Evolutionary conservation across 2,113 vertebrate genomes (phyloP).

Genomic region (Phalacrocorax brasilianus): DNA sequence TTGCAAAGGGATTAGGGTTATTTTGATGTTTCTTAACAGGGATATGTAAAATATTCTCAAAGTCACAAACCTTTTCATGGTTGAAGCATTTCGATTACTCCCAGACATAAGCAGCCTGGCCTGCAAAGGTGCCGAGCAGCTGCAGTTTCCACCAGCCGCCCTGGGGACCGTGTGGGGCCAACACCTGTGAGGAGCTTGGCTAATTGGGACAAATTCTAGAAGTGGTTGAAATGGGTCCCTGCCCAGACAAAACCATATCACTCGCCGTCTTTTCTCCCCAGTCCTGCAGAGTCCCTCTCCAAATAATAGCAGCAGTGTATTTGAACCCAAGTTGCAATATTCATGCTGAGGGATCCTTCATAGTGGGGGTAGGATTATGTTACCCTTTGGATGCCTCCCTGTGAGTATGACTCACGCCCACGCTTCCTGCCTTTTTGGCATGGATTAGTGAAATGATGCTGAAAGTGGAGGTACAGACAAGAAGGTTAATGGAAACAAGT

Average conservation of each 20-base stretch:
- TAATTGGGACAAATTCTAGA: not conserved
- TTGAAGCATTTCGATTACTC: slow-evolving; percentile 36
- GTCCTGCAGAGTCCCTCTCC: not conserved
- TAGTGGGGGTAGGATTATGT: not conserved
- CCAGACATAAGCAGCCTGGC: slow-evolving; percentile 3
- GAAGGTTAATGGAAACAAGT: not conserved
- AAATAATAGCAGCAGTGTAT: not conserved
- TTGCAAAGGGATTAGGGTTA: slow-evolving; percentile 55
- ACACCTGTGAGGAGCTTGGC: not conserved
- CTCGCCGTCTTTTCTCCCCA: fast-evolving
- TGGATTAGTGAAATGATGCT: not conserved
- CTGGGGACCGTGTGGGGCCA: not conserved
- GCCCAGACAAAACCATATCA: not conserved
- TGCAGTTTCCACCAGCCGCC: not conserved
- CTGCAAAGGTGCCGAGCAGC: not conserved
- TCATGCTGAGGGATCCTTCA: not conserved
- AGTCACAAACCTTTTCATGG: slow-evolving; percentile 56
- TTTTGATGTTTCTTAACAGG: slow-evolving; percentile 40
- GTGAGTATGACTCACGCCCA: not conserved
- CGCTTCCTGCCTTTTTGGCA: not conserved
- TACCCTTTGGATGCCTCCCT: not conserved
- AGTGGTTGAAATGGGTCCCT: not conserved
- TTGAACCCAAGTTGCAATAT: not conserved
- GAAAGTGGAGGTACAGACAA: not conserved
- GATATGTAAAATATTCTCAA: slow-evolving; percentile 59